Evolutionary conservation across 2,113 vertebrate genomes (phyloP), one percentile per base, ranked within the genome.

Genomic region (Monarcha castaneiventris): DNA sequence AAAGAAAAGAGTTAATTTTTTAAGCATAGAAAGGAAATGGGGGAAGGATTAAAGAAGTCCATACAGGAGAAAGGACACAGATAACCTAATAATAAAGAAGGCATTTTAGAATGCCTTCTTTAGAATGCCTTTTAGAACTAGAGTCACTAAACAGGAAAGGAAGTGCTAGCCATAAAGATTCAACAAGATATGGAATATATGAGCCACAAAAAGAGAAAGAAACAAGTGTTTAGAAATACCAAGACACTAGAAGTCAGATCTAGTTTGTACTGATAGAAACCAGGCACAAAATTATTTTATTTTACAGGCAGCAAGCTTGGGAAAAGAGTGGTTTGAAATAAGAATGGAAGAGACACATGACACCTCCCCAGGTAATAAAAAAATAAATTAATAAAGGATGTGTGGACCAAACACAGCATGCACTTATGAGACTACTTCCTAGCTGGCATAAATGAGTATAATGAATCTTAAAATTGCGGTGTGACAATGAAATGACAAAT

Each of bases 111-210:
- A 37, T 37, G 37, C 37, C 37, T 37, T 37, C 37, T 37, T 37
- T 37, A 37, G 37, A 37, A 37, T 37, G 37, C 37, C 37, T 37
- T 37, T 37, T 37, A 37, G 37, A 37, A 58, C 82, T 91, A 91
- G 2, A 41, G 39, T 90, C 39, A 90, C 87, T 82, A 81, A 81
- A 79, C n/a, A 96, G 66, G 61, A 95, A 97, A 96, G 52, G 12
- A 84, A 92, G 41, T 43, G 21, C 46, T 83, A 92, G n/a, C 18
- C 4, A 21, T 79, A 83, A 33, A 77, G 39, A 63, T 84, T 83
- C 56, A 89, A 84, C 35, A 88, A 84, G 46, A 88, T 74, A 89
- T 25, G 35, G 39, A 97, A 96, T 82, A 78, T 35, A 92, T 83
- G 72, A 51, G 44, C 48, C 81, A 84, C 46, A 84, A 37, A 43